Percentiles rank a stretch among this genome's conserved stretches.
Conservation (phyloP, 1,140 invertebrate species). For the Portunus trituberculatus region DNA sequence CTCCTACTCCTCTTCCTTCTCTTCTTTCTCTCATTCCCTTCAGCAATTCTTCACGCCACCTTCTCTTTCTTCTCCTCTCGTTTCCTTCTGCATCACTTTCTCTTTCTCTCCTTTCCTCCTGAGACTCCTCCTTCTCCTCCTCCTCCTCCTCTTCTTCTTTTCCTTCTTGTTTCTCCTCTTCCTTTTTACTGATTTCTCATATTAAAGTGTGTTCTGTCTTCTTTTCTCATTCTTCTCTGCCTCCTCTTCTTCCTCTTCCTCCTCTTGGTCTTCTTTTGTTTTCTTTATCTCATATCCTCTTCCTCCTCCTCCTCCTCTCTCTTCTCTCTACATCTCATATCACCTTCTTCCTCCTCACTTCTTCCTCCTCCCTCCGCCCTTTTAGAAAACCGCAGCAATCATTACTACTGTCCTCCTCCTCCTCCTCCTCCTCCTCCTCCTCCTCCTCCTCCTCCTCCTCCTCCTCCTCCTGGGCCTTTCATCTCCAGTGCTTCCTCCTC, state of each 20-base stretch:
- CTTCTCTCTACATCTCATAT: not conserved
- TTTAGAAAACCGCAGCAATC: too few species aligned
- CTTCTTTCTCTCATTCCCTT: not conserved
- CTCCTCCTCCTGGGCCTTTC: not conserved
- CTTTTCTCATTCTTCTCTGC: too few species aligned
- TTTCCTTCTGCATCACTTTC: not conserved
- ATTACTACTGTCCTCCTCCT: not conserved
- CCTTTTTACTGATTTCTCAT: too few species aligned
- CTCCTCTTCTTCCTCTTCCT: too few species aligned
- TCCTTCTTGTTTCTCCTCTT: not conserved
- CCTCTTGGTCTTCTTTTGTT: too few species aligned
- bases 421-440: not conserved
- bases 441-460: not conserved
- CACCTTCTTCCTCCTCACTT: not conserved
- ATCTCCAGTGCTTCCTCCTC: not conserved
- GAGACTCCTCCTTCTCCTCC: not conserved
- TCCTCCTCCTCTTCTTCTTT: not conserved
- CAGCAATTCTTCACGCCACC: not conserved
- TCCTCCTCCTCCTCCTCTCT: too few species aligned
- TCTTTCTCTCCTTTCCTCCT: not conserved
- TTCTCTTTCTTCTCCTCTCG: not conserved
- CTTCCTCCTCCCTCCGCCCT: not conserved
- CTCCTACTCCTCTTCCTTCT: not conserved
- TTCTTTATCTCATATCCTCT: too few species aligned
- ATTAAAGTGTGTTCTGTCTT: too few species aligned